Base-by-base conservation (phyloP, 1,140 invertebrate genomes). In the Ceratina japonica region DNA sequence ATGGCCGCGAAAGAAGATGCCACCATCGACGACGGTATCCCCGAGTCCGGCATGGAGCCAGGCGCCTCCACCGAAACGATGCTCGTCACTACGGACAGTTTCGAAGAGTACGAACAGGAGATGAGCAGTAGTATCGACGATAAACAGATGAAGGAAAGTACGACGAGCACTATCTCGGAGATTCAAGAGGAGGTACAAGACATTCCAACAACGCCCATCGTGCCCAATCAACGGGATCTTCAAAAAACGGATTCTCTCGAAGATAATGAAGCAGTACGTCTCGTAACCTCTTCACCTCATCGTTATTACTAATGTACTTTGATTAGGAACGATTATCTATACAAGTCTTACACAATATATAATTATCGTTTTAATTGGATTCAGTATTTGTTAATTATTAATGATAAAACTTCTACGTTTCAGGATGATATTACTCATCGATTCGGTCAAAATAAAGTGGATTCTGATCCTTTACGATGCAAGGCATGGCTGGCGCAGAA, bases 401-500 rank as follows among this genome's bases (percentile, higher is more conserved):
- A 31, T 61, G 22, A 61, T 16, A 13, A 15, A 37, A 0, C 10
- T 18, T 72, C 16, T 52, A 22, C 71, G 20, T 87, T 81, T 65
- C 31, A 93, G 92, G 91, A 92, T 5, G 90, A 92, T 37, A 62
- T 91, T 22, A 66, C 89, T 0, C 84, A 91, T 44, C 87, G 90
- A 72, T 82, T 93, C 65, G 79, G 84, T 69, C 90, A 91, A 64
- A 91, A 81, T 56, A 89, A 63, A 65, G 76, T 91, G 20, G 92
- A 93, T 24, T 44, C 75, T 0, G 91, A 93, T 83, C 92, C 92
- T 2, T 70, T 92, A 44, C 89, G 82, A 27, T 91, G 90, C 52
- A 92, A 92, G 72, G 81, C 73, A 63, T 97, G 98, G 95, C 94
- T 96, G 59, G 94, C 95, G 2, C 96, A 97, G 83, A 96, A 95